A percentile compares a stretch with the other conserved stretches of the same genome.
phyloP scores from a whole-genome alignment of 2,113 vertebrate species.

The Vidua macroura region DNA sequence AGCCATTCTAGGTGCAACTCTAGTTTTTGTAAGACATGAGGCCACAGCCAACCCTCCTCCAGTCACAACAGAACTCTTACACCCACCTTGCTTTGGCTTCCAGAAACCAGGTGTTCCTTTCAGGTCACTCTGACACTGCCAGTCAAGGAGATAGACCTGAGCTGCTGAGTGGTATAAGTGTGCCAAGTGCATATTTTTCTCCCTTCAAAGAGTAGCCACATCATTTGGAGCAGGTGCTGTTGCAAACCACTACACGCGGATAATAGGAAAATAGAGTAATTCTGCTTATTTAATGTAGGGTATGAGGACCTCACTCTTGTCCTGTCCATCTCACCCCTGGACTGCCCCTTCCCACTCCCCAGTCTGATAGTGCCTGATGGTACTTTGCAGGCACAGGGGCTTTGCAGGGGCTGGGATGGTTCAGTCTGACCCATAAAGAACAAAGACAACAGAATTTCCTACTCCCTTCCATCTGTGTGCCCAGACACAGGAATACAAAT shows the following conservation, averaged over 20 bases:
- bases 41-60: neutral
- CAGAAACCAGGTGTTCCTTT: neutral
- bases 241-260: neutral
- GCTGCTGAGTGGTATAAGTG: neutral
- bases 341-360: neutral
- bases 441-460: neutral
- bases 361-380: neutral
- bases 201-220: neutral
- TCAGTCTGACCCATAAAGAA: accelerated
- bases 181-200: neutral
- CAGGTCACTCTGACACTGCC: neutral
- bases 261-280: neutral
- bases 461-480: neutral
- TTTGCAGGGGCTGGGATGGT: too few relatives aligned
- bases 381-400: neutral
- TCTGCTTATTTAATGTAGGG: neutral
- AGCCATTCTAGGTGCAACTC: neutral
- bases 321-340: neutral
- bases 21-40: neutral
- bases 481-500: neutral
- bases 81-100: neutral
- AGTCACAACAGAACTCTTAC: neutral
- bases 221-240: neutral
- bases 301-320: neutral
- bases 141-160: neutral